These are phyloP conservation scores for Halcyon leucocephala DNA, from an alignment of 2,797 vertebrate species.

Conservation along the genomic window DNA sequence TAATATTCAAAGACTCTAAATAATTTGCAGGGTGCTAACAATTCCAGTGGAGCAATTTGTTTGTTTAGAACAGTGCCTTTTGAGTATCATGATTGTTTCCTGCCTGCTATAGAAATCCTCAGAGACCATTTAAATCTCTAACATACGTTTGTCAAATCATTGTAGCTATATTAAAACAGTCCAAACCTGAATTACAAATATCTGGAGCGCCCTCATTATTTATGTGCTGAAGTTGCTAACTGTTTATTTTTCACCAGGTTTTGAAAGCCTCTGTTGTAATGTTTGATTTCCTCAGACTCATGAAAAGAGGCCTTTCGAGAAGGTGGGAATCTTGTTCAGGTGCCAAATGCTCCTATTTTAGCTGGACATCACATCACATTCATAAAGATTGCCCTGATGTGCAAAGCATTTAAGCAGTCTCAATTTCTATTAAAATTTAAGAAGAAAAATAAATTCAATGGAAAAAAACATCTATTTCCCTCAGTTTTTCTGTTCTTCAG, in stretches of 20 bases:
- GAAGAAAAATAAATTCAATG: constrained; percentile 18
- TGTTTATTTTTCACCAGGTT: constrained; percentile 19
- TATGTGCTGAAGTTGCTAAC: background rate
- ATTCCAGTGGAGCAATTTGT: background rate
- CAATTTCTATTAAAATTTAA: constrained; percentile 12
- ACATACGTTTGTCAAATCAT: background rate
- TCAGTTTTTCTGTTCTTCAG: background rate
- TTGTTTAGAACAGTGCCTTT: background rate
- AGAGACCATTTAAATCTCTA: background rate
- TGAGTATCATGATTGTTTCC: constrained; percentile 10
- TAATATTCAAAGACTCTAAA: background rate
- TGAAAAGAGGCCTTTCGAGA: constrained; percentile 1
- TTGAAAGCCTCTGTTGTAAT: constrained; percentile 13
- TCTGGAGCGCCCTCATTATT: background rate
- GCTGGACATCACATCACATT: background rate
- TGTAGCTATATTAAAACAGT: background rate
- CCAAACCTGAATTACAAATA: background rate
- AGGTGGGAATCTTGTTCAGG: background rate
- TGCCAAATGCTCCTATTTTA: background rate
- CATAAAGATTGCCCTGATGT: background rate
- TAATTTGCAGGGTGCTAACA: background rate
- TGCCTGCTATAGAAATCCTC: constrained; percentile 1
- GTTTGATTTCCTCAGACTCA: background rate
- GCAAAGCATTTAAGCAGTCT: background rate
- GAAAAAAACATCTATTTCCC: background rate